Conservation (phyloP, 2,113 vertebrate species). For the Anguilla rostrata region DNA sequence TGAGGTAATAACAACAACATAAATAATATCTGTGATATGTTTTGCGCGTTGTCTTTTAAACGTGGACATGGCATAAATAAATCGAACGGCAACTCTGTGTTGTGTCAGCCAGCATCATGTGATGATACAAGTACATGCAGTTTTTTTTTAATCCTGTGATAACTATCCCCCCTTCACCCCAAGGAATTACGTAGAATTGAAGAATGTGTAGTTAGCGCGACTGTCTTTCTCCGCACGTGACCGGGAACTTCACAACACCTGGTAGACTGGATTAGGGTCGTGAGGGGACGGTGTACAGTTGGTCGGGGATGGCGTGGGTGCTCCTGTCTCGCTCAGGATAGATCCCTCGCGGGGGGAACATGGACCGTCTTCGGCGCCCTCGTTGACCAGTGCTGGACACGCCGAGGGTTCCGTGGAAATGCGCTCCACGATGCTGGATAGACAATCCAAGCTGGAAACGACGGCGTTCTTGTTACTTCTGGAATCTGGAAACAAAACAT, state of each 20-base stretch:
- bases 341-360: slow-evolving; percentile 66
- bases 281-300: slow-evolving; percentile 64
- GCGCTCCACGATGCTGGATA: slow-evolving; percentile 96
- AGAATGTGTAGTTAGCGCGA: neutral
- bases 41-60: neutral
- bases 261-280: slow-evolving; percentile 84
- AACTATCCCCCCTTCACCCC: neutral
- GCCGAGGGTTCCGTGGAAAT: slow-evolving; percentile 87
- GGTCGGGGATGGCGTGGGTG: slow-evolving; percentile 61
- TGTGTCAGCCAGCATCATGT: neutral
- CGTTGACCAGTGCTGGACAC: slow-evolving; percentile 64
- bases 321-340: slow-evolving; percentile 55
- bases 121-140: slow-evolving; percentile 7
- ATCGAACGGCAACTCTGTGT: neutral
- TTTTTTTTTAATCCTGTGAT: neutral
- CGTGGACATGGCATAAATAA: neutral
- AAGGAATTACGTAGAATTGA: slow-evolving; percentile 20
- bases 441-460: slow-evolving; percentile 92
- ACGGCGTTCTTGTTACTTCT: slow-evolving; percentile 77
- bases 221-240: slow-evolving; percentile 20
- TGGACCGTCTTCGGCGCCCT: slow-evolving; percentile 64
- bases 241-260: slow-evolving; percentile 78
- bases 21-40: slow-evolving; percentile 17
- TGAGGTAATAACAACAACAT: slow-evolving; percentile 29
- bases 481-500: slow-evolving; percentile 59